Evolutionary conservation across 1,140 invertebrate genomes (phyloP), one percentile per base, ranked within the genome.

Genomic region (Semibalanus balanoides): DNA sequence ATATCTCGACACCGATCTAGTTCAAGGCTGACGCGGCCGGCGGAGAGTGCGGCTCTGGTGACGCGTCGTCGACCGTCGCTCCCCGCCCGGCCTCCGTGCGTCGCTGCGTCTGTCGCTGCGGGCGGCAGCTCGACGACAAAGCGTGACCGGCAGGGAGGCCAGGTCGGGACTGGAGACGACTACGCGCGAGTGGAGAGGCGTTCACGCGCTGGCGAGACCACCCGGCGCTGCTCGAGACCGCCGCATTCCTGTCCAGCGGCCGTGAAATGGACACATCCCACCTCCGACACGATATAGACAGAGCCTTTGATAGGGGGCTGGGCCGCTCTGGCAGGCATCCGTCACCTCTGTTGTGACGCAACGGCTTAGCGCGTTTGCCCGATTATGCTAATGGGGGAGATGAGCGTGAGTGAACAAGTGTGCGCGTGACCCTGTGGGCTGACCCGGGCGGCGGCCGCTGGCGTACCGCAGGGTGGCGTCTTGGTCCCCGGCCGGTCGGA

Each of bases 321-420:
- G 7, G 51, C 1, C 51, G 11, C 51, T 25, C 22, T 19, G 22
- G 22, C 51, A 7, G 51, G 51, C 51, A 64, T 64, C 51, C 14
- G 51, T 25, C 51, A 64, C 14, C 14, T 14, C 51, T 64, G 51
- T 64, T 64, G 51, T 64, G 51, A 64, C 51, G 51, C 22, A 25
- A 64, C 51, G 51, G 51, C 51, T 64, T 64, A 64, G 51, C 51
- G 51, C 51, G 51, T 64, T 64, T 64, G 51, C 51, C 51, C 51
- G 51, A 64, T 64, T 64, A 64, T 64, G 51, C 3, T 64, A 64
- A 64, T 64, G 22, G 7, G 9, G 1, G 51, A 11, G 51, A 64
- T 14, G 51, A 64, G 51, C 22, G 51, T 64, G 51, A 7, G 51
- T 25, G 14, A 64, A 25, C 1, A 64, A 64, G 11, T 64, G 51